Percentiles rank a stretch among this genome's conserved stretches.
Evolutionary conservation across 1,140 invertebrate species (phyloP).

Genomic region (Plectrocnemia conspersa): DNA sequence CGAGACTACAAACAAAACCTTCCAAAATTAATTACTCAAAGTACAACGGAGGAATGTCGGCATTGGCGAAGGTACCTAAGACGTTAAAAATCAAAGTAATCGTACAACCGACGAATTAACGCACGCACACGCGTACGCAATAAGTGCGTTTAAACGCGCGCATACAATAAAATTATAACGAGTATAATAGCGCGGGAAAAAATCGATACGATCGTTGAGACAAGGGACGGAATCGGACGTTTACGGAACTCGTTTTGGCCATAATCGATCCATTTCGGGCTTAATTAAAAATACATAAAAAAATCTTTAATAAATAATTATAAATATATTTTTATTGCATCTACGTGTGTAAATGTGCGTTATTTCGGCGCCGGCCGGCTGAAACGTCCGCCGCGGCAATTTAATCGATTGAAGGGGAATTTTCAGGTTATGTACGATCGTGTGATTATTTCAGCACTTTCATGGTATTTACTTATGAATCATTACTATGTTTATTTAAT

Average conservation of each 20-base stretch:
- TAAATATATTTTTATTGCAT: no score
- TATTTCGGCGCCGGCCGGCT: background rate
- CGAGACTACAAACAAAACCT: constrained; percentile 7
- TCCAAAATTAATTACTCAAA: constrained; percentile 36
- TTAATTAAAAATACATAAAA: no score
- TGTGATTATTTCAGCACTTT: background rate
- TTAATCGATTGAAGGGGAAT: constrained; percentile 5
- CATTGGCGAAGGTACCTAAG: constrained; percentile 34
- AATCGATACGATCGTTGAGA: background rate
- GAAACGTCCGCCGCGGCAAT: background rate
- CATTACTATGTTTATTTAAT: background rate
- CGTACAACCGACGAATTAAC: no score
- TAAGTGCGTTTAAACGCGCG: no score
- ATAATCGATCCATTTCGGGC: no score
- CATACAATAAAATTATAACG: no score
- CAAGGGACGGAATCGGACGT: background rate
- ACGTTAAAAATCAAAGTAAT: no score
- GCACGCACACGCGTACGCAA: no score
- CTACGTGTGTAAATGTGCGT: no score
- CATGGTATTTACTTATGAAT: background rate
- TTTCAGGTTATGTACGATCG: no score
- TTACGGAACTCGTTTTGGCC: background rate
- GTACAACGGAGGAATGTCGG: constrained; percentile 36
- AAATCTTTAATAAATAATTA: no score
- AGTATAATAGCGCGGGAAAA: no score